These are phyloP conservation scores for Alfaro cultratus DNA, from an alignment of 2,797 vertebrate genomes.

Conservation along the genomic window DNA sequence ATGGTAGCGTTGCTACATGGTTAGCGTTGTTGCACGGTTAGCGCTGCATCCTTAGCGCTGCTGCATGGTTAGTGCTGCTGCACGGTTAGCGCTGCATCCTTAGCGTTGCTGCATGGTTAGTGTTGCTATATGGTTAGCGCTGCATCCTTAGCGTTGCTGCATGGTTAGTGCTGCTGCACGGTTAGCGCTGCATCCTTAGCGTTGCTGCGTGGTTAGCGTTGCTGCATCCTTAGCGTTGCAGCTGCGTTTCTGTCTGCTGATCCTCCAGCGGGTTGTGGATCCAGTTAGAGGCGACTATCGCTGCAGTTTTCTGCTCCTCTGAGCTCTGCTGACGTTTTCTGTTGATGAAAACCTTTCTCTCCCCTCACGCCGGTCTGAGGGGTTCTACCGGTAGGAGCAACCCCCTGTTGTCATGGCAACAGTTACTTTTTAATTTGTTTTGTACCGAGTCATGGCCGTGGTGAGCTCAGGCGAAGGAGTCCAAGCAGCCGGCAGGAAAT, in stretches of 20 bases:
- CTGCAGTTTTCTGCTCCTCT: not conserved
- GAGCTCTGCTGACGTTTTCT: not conserved
- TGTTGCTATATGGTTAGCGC: too few species aligned
- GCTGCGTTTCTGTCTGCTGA: not conserved
- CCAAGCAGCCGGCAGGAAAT: slow-evolving; percentile 4
- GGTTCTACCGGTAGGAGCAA: not conserved
- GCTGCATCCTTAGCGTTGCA: not conserved
- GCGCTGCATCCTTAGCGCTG: accelerated
- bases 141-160: too few species aligned
- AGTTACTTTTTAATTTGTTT: slow-evolving; percentile 29
- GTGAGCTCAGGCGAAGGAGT: slow-evolving; percentile 30
- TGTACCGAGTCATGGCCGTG: slow-evolving; percentile 37
- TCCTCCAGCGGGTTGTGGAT: slow-evolving; percentile 16
- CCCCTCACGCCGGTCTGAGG: not conserved
- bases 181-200: too few species aligned
- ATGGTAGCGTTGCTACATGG: not conserved
- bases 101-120: not conserved
- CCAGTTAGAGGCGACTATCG: not conserved
- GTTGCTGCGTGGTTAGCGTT: too few species aligned
- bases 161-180: too few species aligned
- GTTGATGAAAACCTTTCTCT: slow-evolving; percentile 2
- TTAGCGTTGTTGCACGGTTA: too few species aligned
- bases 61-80: too few species aligned
- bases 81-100: too few species aligned
- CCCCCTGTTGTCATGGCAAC: slow-evolving; percentile 72